Percentiles rank a stretch among this genome's conserved stretches.
These are phyloP conservation scores for Phortica variegata DNA, from an alignment of 1,140 invertebrate genomes.

Conservation along the genomic window DNA sequence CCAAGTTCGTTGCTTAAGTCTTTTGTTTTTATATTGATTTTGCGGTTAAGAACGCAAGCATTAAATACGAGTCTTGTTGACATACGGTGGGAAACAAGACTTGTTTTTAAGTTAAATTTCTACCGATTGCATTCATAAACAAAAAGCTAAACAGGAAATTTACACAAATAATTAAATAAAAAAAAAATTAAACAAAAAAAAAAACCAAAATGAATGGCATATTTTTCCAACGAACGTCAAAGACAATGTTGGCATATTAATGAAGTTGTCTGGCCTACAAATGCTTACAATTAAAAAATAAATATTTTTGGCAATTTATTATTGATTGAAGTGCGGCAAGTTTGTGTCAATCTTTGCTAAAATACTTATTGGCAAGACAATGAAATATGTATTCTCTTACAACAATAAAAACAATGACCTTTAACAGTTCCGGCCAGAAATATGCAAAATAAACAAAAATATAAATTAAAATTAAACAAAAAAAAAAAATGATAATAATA, in stretches of 20 bases:
- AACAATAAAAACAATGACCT: slow-evolving; percentile 17
- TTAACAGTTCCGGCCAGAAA: slow-evolving; percentile 24
- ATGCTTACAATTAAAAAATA: too few species aligned
- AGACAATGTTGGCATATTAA: slow-evolving; percentile 3
- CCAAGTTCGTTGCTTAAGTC: slow-evolving; percentile 51
- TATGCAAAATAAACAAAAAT: neutral
- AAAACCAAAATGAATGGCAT: neutral
- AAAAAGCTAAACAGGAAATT: neutral
- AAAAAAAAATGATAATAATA: neutral
- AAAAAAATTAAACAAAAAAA: neutral
- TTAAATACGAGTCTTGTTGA: slow-evolving; percentile 24
- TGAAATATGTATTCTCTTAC: slow-evolving; percentile 16
- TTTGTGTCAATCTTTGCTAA: slow-evolving; percentile 4
- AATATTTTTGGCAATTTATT: too few species aligned
- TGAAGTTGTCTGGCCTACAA: too few species aligned
- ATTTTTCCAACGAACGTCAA: slow-evolving; percentile 4
- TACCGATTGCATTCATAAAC: neutral
- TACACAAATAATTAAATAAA: neutral
- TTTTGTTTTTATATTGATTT: too few species aligned
- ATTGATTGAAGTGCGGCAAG: neutral
- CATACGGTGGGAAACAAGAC: slow-evolving; percentile 23
- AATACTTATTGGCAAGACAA: slow-evolving; percentile 3
- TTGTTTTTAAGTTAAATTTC: slow-evolving; percentile 3
- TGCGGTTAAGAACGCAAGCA: neutral
- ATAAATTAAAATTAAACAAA: slow-evolving; percentile 1